Conservation (phyloP, 2,113 vertebrate genomes). For the Tachuris rubrigastra region DNA sequence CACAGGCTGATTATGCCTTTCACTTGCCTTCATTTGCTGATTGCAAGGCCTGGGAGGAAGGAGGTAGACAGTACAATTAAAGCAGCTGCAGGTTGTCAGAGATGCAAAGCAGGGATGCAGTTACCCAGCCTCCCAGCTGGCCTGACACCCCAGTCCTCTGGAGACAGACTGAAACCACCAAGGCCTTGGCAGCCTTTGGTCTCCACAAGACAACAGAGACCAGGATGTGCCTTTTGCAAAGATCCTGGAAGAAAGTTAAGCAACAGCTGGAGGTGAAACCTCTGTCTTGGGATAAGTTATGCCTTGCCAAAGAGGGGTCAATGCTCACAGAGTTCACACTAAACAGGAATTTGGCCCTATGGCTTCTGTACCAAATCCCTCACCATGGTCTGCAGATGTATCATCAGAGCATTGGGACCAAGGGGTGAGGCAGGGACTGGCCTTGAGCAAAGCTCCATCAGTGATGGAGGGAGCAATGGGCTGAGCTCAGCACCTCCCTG, state of each 20-base stretch:
- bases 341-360: background rate
- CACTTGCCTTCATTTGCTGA: background rate
- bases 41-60: background rate
- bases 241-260: background rate
- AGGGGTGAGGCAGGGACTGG: background rate
- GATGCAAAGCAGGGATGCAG: background rate
- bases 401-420: rapidly evolving
- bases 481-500: background rate
- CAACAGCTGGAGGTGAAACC: background rate
- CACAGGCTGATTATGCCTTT: background rate
- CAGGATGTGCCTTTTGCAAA: background rate
- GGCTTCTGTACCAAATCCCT: background rate
- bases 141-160: background rate
- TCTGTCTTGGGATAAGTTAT: background rate
- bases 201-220: background rate
- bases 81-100: background rate
- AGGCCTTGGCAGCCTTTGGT: background rate
- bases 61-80: background rate
- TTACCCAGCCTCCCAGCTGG: background rate
- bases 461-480: rapidly evolving
- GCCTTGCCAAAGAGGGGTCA: background rate
- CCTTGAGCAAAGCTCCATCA: background rate
- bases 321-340: background rate
- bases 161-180: background rate
- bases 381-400: background rate